Percentiles rank a stretch among this genome's conserved stretches.
These are phyloP conservation scores for Brachionus rubens DNA, from an alignment of 1,140 invertebrate species.

Conservation along the genomic window DNA sequence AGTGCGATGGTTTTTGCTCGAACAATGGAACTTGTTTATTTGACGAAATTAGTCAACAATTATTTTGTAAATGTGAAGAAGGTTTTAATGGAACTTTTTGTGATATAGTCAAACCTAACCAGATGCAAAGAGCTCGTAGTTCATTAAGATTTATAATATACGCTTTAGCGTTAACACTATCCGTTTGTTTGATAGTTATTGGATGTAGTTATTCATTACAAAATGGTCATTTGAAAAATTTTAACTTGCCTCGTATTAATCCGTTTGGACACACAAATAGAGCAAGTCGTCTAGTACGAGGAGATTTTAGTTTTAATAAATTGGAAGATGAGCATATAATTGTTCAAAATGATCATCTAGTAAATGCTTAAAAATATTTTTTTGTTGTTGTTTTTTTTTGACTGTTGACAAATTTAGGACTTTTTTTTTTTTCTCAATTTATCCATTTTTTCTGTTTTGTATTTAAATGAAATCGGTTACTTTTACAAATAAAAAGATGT, in stretches of 20 bases:
- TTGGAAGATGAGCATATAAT: constrained; percentile 35
- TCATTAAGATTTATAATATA: constrained; percentile 25
- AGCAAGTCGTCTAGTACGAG: background rate
- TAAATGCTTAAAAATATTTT: background rate
- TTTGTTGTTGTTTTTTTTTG: background rate
- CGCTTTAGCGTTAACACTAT: background rate
- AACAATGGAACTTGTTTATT: constrained; percentile 17
- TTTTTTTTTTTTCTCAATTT: too few relatives aligned
- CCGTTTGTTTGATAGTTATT: background rate
- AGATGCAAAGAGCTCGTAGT: background rate
- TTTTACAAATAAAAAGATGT: too few relatives aligned
- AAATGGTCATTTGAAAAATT: background rate
- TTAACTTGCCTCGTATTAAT: background rate
- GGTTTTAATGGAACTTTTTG: constrained; percentile 25
- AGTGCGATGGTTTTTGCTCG: constrained; percentile 5
- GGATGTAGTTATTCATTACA: constrained; percentile 9
- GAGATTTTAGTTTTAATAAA: constrained; percentile 37
- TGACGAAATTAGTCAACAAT: background rate
- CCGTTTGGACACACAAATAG: background rate
- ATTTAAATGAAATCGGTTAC: too few relatives aligned
- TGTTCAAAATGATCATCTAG: constrained; percentile 24
- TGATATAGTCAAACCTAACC: background rate
- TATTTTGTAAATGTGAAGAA: background rate
- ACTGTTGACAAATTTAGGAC: background rate
- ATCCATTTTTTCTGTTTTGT: too few relatives aligned